These are phyloP conservation scores for Ptyas mucosa DNA, from an alignment of 2,113 vertebrate species.

Conservation along the genomic window DNA sequence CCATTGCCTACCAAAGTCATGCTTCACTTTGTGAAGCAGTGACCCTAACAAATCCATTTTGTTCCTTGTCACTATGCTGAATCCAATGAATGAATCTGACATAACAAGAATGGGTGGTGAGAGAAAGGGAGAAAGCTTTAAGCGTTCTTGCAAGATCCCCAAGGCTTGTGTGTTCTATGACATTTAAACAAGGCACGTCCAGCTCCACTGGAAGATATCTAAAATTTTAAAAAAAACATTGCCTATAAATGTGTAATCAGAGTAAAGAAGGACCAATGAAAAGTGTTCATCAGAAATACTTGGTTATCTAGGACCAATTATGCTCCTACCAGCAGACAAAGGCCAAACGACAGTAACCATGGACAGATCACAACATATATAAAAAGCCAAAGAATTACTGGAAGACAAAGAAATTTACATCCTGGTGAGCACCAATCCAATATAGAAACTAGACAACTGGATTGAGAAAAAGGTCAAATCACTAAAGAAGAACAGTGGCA, in stretches of 20 bases:
- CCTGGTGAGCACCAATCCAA: not conserved
- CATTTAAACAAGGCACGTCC: not conserved
- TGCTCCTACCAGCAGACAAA: not conserved
- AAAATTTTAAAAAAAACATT: not conserved
- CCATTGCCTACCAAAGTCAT: constrained; percentile 63
- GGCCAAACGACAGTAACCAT: not conserved
- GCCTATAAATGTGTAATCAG: not conserved
- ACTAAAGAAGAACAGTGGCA: not conserved
- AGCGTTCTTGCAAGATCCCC: not conserved
- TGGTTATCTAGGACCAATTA: not conserved
- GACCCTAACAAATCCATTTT: constrained; percentile 72
- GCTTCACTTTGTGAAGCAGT: constrained; percentile 64
- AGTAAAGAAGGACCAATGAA: not conserved
- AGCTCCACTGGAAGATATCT: not conserved
- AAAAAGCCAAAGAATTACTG: not conserved
- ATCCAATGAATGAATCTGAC: constrained; percentile 57
- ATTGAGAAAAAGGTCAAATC: not conserved
- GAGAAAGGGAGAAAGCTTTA: not conserved
- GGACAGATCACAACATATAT: not conserved
- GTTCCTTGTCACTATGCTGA: constrained; percentile 56
- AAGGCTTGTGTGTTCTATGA: not conserved
- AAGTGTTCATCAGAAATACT: not conserved
- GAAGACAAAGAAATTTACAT: not conserved
- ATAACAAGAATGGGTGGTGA: constrained; percentile 35
- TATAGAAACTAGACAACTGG: not conserved